Base-by-base conservation (phyloP, 2,888 invertebrate genomes). In the Lycaena phlaeas region DNA sequence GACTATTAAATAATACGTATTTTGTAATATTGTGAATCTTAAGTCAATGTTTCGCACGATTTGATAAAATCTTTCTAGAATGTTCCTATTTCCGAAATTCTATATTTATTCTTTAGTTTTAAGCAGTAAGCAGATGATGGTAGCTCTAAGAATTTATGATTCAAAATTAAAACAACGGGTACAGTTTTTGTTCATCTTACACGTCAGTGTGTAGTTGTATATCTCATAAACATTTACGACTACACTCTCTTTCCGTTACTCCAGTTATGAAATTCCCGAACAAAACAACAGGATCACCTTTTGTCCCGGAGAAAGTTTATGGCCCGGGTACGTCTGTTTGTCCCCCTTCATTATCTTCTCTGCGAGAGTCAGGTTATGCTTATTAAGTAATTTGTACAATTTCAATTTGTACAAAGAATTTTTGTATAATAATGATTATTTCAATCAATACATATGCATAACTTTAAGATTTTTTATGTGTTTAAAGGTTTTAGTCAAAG, bases 261-360 rank as follows among this genome's bases (percentile, higher is more conserved):
- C 68, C 57, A 73, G 64, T 74, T 75, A 63, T 52, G 53, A 50
- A 53, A 64, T 77, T 77, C n/a, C n/a, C n/a, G 70, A 65, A 59
- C 65, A 51, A 50, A 57, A 55, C 58, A 64, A 5, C 18, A 22
- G 22, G 22, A 22, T 2, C 5, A 2, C 9, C 22, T 2, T 22
- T n/a, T 6, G 3, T 2, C 22, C 2, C 7, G 6, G 22, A 22
- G 6, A 22, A 6, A 22, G 22, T 9, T 5, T 9, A 22, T 22
- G 5, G 22, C 9, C 4, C 22, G 22, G 22, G 22, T 9, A 2
- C 6, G 22, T 2, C 5, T n/a, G n/a, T 9, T 5, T 22, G 4
- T 7, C 22, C 2, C 5, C 6, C 9, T 9, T 22, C 22, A 22
- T 22, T 22, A 22, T 22, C 22, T 22, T 6, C 22, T 9, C 22